Percentiles rank a stretch among this genome's conserved stretches.
phyloP scores from a whole-genome alignment of 1,140 invertebrate genomes.

The Papilio dardanus region DNA sequence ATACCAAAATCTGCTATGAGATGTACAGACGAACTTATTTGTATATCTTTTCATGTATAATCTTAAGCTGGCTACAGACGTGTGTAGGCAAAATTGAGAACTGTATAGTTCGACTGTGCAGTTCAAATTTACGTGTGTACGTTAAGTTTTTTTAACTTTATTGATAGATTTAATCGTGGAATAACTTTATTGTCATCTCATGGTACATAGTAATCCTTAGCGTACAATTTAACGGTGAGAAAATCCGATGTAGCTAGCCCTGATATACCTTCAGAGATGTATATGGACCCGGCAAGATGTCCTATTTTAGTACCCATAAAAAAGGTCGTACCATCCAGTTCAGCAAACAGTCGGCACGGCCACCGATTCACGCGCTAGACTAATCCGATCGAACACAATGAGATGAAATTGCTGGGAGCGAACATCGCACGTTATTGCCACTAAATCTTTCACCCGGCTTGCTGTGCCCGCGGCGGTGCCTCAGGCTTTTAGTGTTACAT shows the following conservation, averaged over 20 bases:
- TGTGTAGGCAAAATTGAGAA: no score
- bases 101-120: no score
- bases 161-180: no score
- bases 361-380: slow-evolving; percentile 60
- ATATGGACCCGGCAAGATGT: neutral
- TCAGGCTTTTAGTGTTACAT: slow-evolving; percentile 68
- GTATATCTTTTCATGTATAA: no score
- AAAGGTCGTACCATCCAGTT: neutral
- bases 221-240: no score
- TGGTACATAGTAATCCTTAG: no score
- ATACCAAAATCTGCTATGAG: neutral
- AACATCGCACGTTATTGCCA: slow-evolving; percentile 75
- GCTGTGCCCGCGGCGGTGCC: slow-evolving; percentile 57
- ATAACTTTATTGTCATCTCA: no score
- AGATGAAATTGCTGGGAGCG: slow-evolving; percentile 65
- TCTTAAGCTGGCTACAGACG: no score
- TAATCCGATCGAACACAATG: slow-evolving; percentile 77
- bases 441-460: slow-evolving; percentile 74
- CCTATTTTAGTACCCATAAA: slow-evolving; percentile 17
- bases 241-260: no score
- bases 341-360: slow-evolving; percentile 30
- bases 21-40: neutral
- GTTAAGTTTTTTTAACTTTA: no score
- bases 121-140: no score
- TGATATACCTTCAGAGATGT: neutral